A percentile compares a stretch with the other conserved stretches of the same genome.
Conservation (phyloP, 35 echinoderm and acorn worm species). For the Eucidaris tribuloides region DNA sequence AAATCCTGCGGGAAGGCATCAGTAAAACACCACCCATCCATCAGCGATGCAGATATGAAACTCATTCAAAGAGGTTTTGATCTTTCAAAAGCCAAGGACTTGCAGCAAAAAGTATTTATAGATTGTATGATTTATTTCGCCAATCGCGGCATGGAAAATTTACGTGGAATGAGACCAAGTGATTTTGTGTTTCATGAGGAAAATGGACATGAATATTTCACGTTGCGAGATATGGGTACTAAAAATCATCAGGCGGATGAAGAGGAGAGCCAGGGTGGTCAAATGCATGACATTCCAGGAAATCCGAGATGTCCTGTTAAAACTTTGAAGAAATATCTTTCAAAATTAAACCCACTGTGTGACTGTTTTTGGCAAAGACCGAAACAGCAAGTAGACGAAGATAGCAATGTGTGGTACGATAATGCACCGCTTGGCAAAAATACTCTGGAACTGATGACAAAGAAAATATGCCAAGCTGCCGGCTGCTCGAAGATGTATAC, state of each 20-base stretch:
- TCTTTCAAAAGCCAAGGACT: not conserved
- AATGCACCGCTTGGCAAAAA: slow-evolving; percentile 10
- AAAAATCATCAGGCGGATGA: slow-evolving; percentile 31
- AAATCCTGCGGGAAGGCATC: not conserved
- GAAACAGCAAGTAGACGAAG: not conserved
- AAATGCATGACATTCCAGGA: slow-evolving; percentile 7
- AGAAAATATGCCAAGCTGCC: not conserved
- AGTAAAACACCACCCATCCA: not conserved
- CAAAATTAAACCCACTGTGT: not conserved
- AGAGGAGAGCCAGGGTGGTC: not conserved
- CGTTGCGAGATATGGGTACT: slow-evolving; percentile 7
- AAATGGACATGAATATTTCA: not conserved
- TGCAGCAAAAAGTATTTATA: slow-evolving; percentile 34
- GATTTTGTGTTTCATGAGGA: slow-evolving; percentile 22
- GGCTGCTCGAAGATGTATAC: slow-evolving; percentile 13
- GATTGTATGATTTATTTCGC: slow-evolving; percentile 25
- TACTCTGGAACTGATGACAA: not conserved
- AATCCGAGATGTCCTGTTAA: slow-evolving; percentile 45
- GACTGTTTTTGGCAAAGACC: slow-evolving; percentile 47
- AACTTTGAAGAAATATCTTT: slow-evolving; percentile 2
- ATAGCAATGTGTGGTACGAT: slow-evolving; percentile 1
- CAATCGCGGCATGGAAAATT: not conserved
- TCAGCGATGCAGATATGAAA: slow-evolving; percentile 4
- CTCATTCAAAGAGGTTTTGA: slow-evolving; percentile 14
- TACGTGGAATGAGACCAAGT: not conserved